Percentiles rank a stretch among this genome's conserved stretches.
Evolutionary conservation across 2,113 vertebrate genomes (phyloP).

Genomic region (Nymphicus hollandicus): DNA sequence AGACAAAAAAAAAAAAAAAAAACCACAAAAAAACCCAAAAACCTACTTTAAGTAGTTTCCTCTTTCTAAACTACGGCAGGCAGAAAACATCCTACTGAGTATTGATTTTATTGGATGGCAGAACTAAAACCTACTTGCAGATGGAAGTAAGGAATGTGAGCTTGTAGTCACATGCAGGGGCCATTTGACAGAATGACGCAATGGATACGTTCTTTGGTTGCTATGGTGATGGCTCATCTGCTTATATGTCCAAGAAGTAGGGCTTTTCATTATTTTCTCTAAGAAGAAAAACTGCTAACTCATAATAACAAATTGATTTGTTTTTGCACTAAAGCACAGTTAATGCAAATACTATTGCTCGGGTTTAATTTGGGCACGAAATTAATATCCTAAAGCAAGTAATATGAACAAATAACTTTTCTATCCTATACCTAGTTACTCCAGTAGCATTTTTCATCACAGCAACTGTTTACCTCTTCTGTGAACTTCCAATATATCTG

Average conservation of each 20-base stretch:
- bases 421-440: background rate
- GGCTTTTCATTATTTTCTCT: constrained; percentile 57
- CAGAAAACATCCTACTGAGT: constrained; percentile 32
- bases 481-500: background rate
- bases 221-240: constrained; percentile 63
- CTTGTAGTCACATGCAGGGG: constrained; percentile 56
- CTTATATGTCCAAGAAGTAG: constrained; percentile 63
- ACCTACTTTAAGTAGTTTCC: background rate
- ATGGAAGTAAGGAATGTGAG: constrained; percentile 60
- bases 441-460: background rate
- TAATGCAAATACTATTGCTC: constrained; percentile 23
- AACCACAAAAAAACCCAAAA: background rate
- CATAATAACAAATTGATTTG: constrained; percentile 51
- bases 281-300: constrained; percentile 55
- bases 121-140: constrained; percentile 46
- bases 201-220: constrained; percentile 39
- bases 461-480: background rate
- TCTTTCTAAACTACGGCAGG: background rate
- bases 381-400: constrained; percentile 36
- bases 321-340: background rate
- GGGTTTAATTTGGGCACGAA: constrained; percentile 41
- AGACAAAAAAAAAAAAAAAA: background rate
- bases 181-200: constrained; percentile 47
- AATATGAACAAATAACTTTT: background rate
- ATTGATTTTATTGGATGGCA: constrained; percentile 45